Conservation (phyloP, 2,888 invertebrate genomes). For the Rhagophthalmus giganteus region DNA sequence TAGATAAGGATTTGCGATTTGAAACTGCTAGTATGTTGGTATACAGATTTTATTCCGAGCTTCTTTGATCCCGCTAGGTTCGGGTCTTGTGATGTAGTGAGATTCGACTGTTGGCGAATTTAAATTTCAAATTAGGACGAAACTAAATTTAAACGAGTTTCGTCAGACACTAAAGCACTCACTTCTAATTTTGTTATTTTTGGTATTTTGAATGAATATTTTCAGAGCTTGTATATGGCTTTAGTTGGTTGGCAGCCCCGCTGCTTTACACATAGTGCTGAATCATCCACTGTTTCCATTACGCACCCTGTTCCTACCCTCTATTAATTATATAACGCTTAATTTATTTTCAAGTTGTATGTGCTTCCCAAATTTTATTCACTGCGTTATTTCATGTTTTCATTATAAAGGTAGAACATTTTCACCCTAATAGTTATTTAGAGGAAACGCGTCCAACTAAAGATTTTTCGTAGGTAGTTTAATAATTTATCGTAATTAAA, state of each 20-base stretch:
- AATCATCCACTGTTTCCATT: slow-evolving; percentile 30
- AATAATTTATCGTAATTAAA: no score
- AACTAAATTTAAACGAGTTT: slow-evolving; percentile 13
- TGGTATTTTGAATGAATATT: slow-evolving; percentile 20
- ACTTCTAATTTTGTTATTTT: slow-evolving; percentile 21
- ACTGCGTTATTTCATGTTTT: slow-evolving; percentile 22
- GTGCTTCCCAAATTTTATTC: slow-evolving; percentile 24
- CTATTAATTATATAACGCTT: slow-evolving; percentile 32
- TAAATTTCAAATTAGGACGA: slow-evolving; percentile 7
- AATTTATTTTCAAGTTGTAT: slow-evolving; percentile 30
- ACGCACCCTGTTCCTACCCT: slow-evolving; percentile 27
- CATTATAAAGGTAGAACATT: slow-evolving; percentile 19
- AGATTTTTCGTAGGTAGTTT: slow-evolving; percentile 4
- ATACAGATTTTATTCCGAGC: neutral
- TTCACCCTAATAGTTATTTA: slow-evolving; percentile 18
- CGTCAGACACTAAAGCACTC: slow-evolving; percentile 3
- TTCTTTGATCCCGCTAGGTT: neutral
- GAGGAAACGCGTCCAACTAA: no score
- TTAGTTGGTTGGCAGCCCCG: slow-evolving; percentile 15
- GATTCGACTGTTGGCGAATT: slow-evolving; percentile 3
- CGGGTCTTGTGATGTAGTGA: neutral
- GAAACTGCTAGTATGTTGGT: neutral
- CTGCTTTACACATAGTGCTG: slow-evolving; percentile 26
- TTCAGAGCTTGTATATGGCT: slow-evolving; percentile 16
- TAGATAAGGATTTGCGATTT: neutral